These are phyloP conservation scores for Accipiter cooperii DNA, from an alignment of 2,113 vertebrate species.

Conservation along the genomic window DNA sequence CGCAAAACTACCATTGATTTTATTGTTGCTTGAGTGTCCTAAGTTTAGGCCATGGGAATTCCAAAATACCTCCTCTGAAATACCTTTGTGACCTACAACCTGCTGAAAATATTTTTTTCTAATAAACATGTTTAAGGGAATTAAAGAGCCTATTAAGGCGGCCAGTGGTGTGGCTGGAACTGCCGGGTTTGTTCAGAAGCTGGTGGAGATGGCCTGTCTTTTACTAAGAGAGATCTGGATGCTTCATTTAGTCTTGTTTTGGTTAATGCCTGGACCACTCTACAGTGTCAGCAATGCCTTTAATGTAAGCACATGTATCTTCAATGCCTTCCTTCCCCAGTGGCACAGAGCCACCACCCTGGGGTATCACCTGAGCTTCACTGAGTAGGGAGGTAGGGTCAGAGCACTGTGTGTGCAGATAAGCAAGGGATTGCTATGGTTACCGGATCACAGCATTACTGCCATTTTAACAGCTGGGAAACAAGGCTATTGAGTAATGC, in stretches of 20 bases:
- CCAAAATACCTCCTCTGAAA: not conserved
- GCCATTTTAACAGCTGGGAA: not conserved
- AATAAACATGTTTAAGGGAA: not conserved
- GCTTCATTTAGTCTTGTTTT: not conserved
- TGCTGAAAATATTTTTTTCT: not conserved
- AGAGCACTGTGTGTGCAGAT: not conserved
- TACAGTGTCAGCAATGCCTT: not conserved
- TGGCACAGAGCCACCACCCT: not conserved
- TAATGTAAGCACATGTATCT: not conserved
- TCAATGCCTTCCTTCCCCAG: not conserved
- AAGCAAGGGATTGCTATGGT: not conserved
- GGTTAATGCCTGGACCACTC: not conserved
- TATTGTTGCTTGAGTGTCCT: not conserved
- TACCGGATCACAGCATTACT: not conserved
- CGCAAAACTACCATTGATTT: not conserved
- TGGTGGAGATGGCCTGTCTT: not conserved
- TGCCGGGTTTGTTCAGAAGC: not conserved
- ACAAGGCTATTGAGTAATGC: not conserved
- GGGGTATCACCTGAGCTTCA: not conserved
- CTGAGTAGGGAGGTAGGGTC: not conserved
- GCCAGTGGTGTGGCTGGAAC: not conserved
- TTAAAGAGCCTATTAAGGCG: not conserved
- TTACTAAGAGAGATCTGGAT: not conserved
- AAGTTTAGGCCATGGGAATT: not conserved
- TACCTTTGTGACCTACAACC: not conserved